Base-by-base conservation (phyloP, 2,888 invertebrate species). In the Priocnemis perturbator region DNA sequence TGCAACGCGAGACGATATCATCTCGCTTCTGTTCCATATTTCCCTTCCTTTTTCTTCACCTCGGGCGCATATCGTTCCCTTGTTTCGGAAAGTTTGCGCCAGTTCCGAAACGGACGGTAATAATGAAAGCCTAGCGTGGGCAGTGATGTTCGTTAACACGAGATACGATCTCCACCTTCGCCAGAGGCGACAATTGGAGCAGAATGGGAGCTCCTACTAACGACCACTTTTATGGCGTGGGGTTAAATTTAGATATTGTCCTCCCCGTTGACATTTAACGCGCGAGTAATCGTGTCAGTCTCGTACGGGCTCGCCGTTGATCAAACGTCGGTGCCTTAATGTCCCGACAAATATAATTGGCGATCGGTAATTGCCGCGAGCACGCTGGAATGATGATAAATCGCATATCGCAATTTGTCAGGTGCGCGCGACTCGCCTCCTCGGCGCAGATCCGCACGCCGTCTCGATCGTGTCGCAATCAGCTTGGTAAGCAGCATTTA, bases 401-500 rank as follows among this genome's bases (percentile, higher is more conserved):
- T 19, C 50, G 50, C 50, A 17, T 65, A 68, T 60, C 20, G 17
- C 17, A 14, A n/a, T 50, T 44, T 48, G 30, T 60, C 67, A 65
- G 58, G 58, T 19, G 55, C 17, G 37, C 37, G n/a, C n/a, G n/a
- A 37, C 37, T 37, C 37, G 37, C 11, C 11, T n/a, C 7, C 37
- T 37, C 37, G 53, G 15, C 21, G 45, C 60, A 30, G 59, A n/a
- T 57, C 17, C 26, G 20, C 61, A 71, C 57, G 53, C n/a, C 60
- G 11, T 48, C 56, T 30, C 59, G 60, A 62, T 73, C 59, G 52
- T 74, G 66, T 73, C 65, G 72, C 73, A 78, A 78, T 57, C 11
- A 70, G 71, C 74, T 19, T 44, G 37, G 65, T 75, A 81, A 82
- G 77, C 77, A 77, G 19, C 58, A 45, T 64, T 63, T 71, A 79